These are phyloP conservation scores for Syngnathus floridae DNA, from an alignment of 2,113 vertebrate species.

Conservation along the genomic window DNA sequence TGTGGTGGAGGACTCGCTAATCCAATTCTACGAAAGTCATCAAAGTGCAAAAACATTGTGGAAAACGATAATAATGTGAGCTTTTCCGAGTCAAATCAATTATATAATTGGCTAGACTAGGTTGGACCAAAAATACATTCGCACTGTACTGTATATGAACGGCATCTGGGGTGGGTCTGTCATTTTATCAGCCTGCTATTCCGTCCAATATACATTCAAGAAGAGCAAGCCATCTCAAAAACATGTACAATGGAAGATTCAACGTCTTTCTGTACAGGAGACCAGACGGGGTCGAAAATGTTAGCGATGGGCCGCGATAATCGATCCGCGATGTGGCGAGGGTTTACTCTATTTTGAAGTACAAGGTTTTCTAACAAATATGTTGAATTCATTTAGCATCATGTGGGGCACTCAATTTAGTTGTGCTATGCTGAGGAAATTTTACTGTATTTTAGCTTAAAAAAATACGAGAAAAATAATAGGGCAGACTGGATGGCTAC, in stretches of 20 bases:
- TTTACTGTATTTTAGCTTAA: neutral
- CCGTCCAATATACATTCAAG: neutral
- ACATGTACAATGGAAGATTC: neutral
- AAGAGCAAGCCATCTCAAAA: neutral
- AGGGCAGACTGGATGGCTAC: neutral
- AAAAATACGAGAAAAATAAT: constrained; percentile 1
- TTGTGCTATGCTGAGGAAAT: neutral
- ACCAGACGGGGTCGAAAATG: neutral
- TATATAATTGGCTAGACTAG: neutral
- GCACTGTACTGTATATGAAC: neutral
- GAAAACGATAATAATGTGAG: neutral
- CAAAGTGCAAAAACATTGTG: constrained; percentile 17
- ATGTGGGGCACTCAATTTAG: neutral
- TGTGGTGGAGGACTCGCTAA: constrained; percentile 12
- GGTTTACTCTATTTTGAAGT: too few relatives aligned
- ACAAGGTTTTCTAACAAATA: neutral
- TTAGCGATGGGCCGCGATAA: neutral
- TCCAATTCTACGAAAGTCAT: constrained; percentile 18
- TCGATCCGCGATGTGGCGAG: too few relatives aligned
- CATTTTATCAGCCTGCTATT: neutral
- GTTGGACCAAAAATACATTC: neutral
- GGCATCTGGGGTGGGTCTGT: neutral
- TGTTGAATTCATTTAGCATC: neutral
- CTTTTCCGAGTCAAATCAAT: neutral
- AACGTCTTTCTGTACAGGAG: neutral